Conservation (phyloP, 1,140 invertebrate species). For the Drosophila kikkawai region DNA sequence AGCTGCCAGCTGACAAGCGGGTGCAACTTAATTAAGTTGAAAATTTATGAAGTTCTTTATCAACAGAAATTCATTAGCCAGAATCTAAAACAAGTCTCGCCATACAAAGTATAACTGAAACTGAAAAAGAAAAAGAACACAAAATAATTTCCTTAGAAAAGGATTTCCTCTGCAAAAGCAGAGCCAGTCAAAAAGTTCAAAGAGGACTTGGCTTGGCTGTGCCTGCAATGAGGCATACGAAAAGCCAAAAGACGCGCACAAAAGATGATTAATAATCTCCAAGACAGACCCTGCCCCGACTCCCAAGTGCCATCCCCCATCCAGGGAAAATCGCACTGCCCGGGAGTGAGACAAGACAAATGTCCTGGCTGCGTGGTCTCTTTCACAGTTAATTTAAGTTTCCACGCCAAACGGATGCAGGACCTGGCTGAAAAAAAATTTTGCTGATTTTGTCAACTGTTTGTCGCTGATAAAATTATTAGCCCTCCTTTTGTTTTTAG, state of each 20-base stretch:
- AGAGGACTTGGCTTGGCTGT: constrained; percentile 22
- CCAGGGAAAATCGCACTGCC: constrained; percentile 39
- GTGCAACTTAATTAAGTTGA: constrained; percentile 78
- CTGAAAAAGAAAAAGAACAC: constrained; percentile 10
- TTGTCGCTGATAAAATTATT: constrained; percentile 84
- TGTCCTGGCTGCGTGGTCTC: constrained; percentile 81
- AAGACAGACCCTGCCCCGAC: constrained; percentile 40
- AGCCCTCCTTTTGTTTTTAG: constrained; percentile 70
- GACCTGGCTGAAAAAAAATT: constrained; percentile 51
- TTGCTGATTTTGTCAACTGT: constrained; percentile 84
- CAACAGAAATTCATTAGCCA: constrained; percentile 75
- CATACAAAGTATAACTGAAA: constrained; percentile 23
- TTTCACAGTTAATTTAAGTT: constrained; percentile 84
- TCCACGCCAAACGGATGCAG: constrained; percentile 68
- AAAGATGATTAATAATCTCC: constrained; percentile 83
- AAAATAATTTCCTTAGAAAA: constrained; percentile 61
- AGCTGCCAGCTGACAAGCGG: constrained; percentile 41
- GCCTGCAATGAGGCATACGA: constrained; percentile 65
- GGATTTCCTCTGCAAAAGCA: constrained; percentile 55
- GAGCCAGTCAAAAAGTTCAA: constrained; percentile 57
- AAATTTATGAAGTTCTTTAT: constrained; percentile 78
- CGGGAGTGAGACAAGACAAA: constrained; percentile 70
- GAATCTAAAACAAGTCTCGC: constrained; percentile 23
- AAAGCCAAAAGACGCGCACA: constrained; percentile 73
- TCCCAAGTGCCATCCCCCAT: constrained; percentile 10